Percentiles rank a stretch among this genome's conserved stretches.
These are phyloP conservation scores for Hydriomena furcata DNA, from an alignment of 2,888 invertebrate species.

Conservation along the genomic window DNA sequence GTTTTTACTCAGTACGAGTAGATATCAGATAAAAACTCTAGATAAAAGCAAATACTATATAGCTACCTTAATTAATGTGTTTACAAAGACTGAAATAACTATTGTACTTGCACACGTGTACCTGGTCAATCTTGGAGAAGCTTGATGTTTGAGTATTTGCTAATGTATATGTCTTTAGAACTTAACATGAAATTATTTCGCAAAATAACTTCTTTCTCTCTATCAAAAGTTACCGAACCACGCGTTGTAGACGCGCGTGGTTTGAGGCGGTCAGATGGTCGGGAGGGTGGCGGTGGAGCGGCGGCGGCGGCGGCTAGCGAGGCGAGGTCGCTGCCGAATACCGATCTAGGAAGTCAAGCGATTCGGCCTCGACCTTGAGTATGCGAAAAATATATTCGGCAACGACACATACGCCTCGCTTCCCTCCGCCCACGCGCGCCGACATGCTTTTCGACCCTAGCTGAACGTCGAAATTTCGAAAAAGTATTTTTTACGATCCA, in stretches of 20 bases:
- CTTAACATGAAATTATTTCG: no score
- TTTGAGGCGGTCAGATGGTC: conserved; percentile 21
- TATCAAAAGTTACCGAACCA: no score
- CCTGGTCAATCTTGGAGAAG: background rate
- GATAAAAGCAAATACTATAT: conserved; percentile 41
- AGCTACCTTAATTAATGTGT: conserved; percentile 29
- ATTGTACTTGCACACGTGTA: conserved; percentile 6
- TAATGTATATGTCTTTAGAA: background rate
- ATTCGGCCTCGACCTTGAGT: conserved; percentile 77
- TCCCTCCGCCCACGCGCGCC: conserved; percentile 36
- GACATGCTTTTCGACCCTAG: conserved; percentile 19
- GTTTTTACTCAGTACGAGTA: conserved; percentile 45
- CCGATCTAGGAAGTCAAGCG: conserved; percentile 79
- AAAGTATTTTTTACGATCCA: conserved; percentile 10
- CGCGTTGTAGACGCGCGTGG: conserved; percentile 8
- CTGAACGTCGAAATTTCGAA: conserved; percentile 1
- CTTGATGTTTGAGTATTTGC: background rate
- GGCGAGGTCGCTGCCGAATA: conserved; percentile 37
- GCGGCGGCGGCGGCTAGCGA: conserved; percentile 38
- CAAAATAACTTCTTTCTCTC: no score
- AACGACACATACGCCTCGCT: conserved; percentile 53
- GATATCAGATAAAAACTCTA: conserved; percentile 50
- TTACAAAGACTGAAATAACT: conserved; percentile 17
- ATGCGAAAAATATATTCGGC: conserved; percentile 76
- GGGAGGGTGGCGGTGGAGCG: conserved; percentile 28